Base-by-base conservation (phyloP, 2,888 invertebrate genomes). In the Noctua comes region DNA sequence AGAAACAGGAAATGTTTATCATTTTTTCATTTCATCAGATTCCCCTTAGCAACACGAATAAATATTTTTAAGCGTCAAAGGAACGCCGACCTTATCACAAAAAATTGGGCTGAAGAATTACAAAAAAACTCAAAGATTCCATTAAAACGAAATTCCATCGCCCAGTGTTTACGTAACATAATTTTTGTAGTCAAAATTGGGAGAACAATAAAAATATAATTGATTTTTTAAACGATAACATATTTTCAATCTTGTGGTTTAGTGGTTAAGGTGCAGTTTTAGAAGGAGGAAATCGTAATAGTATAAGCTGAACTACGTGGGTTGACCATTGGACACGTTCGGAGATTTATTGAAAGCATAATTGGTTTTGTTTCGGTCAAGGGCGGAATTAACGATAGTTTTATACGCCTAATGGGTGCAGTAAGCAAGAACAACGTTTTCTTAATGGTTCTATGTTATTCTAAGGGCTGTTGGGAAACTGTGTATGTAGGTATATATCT, bases 291-390 rank as follows among this genome's bases (percentile, higher is more conserved):
- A 51, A 27, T 68, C 40, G 43, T 68, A 13, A 65, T 62, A 51
- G 74, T 79, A 87, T 86, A 82, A 64, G 78, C 88, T 88, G 59
- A 90, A 91, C 87, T 90, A 90, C 88, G 88, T 89, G 86, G 90
- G 89, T 84, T 91, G 90, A 88, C 91, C 92, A 88, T 73, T 85
- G 91, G 91, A 90, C 91, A 90, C 90, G 90, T 90, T 88, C 88
- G 84, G 92, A 95, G 95, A 95, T 95, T 95, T 95, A 95, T 95
- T 90, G 91, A 91, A 91, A 92, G 92, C 92, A 93, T 94, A 95
- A 95, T 95, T 95, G 95, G 93, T 94, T 95, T 95, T 95, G 94
- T 94, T 94, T 93, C 89, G 93, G 93, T 92, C 94, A 94, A 94
- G 94, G 94, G 90, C 92, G 87, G 91, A 86, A 93, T 93, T 95